Percentiles rank a stretch among this genome's conserved stretches.
These are phyloP conservation scores for Drosophila cyrtoloma DNA, from an alignment of 2,888 invertebrate species.

Conservation along the genomic window DNA sequence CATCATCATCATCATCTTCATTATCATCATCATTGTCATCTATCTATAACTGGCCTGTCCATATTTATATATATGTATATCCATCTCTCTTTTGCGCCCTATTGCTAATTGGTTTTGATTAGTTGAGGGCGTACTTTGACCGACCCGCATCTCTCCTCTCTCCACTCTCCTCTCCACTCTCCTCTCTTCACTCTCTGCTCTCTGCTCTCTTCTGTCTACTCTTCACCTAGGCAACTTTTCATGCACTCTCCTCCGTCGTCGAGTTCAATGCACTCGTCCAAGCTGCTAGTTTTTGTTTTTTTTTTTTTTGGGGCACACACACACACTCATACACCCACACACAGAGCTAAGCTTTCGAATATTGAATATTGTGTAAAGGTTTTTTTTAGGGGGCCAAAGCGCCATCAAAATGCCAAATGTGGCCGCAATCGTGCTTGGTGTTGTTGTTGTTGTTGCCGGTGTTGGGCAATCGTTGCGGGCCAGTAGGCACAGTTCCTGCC, in stretches of 20 bases:
- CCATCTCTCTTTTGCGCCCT: conserved; percentile 52
- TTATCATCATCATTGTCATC: conserved; percentile 13
- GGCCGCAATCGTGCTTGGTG: conserved; percentile 37
- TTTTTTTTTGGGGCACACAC: conserved; percentile 33
- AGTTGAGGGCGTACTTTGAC: conserved; percentile 66
- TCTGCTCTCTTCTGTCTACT: background rate
- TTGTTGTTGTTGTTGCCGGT: conserved; percentile 1
- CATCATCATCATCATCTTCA: conserved; percentile 15
- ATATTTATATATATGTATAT: conserved; percentile 5
- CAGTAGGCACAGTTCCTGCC: conserved; percentile 16
- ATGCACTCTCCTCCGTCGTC: conserved; percentile 6
- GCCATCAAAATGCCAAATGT: conserved; percentile 50
- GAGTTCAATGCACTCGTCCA: conserved; percentile 42
- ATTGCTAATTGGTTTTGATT: conserved; percentile 75
- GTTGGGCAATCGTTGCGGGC: conserved; percentile 46
- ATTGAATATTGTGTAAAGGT: conserved; percentile 43
- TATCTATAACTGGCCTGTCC: background rate
- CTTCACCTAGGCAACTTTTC: conserved; percentile 18
- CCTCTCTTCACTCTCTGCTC: background rate
- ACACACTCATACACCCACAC: conserved; percentile 8
- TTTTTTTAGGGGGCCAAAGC: conserved; percentile 21
- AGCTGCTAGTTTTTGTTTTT: conserved; percentile 27
- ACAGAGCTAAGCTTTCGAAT: conserved; percentile 13
- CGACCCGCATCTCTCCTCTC: conserved; percentile 16
- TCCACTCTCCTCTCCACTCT: background rate